These are phyloP conservation scores for Lipotes vexillifer DNA, from an alignment of 2,113 vertebrate genomes.

Conservation along the genomic window DNA sequence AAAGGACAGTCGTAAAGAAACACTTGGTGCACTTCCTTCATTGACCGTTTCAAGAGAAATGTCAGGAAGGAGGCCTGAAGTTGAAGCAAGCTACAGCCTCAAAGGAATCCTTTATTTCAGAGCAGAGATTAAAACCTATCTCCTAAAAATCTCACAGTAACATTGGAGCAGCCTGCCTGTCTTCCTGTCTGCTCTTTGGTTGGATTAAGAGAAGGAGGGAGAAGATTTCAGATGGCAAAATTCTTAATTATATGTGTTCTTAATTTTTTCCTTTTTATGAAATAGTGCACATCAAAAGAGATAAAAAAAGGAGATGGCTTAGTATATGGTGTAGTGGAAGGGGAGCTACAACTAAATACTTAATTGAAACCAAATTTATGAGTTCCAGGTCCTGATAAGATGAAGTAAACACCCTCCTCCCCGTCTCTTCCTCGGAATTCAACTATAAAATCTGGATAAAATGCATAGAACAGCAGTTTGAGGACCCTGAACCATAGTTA, in stretches of 20 bases:
- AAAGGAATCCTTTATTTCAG: not conserved
- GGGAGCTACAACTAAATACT: not conserved
- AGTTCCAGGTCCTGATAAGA: not conserved
- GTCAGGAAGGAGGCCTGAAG: not conserved
- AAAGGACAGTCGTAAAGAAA: not conserved
- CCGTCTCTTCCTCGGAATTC: not conserved
- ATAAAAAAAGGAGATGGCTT: not conserved
- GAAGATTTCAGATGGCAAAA: not conserved
- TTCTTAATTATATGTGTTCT: not conserved
- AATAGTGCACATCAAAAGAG: not conserved
- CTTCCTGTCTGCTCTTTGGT: not conserved
- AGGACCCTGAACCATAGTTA: not conserved
- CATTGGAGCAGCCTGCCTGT: not conserved
- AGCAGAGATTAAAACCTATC: not conserved
- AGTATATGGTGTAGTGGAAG: not conserved
- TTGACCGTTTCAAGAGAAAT: not conserved
- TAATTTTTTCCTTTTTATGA: not conserved
- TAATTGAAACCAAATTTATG: not conserved
- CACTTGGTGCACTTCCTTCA: not conserved
- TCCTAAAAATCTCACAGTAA: not conserved
- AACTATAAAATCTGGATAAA: not conserved
- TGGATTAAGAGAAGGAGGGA: not conserved
- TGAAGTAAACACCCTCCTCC: not conserved
- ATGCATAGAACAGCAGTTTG: not conserved
- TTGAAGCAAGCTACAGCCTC: not conserved